A percentile compares a stretch with the other conserved stretches of the same genome.
phyloP scores from a whole-genome alignment of 35 echinoderm and acorn worm genomes.

The Amphiura filiformis region DNA sequence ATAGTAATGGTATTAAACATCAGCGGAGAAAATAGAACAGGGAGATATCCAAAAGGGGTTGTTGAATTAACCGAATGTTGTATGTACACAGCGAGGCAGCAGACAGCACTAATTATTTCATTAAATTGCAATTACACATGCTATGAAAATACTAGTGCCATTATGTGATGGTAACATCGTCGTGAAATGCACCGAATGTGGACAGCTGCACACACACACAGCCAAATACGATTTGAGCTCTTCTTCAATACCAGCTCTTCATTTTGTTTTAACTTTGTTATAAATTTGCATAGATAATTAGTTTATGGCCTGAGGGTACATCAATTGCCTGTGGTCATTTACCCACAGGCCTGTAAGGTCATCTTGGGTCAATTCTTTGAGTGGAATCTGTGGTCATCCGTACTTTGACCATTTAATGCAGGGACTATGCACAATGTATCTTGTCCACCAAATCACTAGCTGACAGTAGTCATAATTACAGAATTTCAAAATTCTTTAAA shows the following conservation, averaged over 20 bases:
- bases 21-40: not conserved
- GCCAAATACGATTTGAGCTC: not conserved
- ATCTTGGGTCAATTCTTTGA: no score
- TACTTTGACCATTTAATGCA: no score
- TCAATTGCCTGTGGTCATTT: not conserved
- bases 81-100: not conserved
- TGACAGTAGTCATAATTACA: no score
- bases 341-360: not conserved
- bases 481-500: no score
- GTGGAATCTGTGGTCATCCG: no score
- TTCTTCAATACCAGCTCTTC: not conserved
- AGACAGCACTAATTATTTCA: not conserved
- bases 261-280: not conserved
- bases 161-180: not conserved
- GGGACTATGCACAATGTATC: no score
- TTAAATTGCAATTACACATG: slow-evolving; percentile 4
- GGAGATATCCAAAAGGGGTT: not conserved
- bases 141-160: slow-evolving; percentile 8
- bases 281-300: slow-evolving; percentile 3
- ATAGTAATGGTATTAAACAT: slow-evolving; percentile 7
- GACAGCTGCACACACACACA: not conserved
- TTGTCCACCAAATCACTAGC: no score
- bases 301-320: not conserved
- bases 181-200: not conserved
- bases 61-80: not conserved